Evolutionary conservation across 2,113 vertebrate species (phyloP), one percentile per base, ranked within the genome.

Genomic region (Seriola aureovittata): DNA sequence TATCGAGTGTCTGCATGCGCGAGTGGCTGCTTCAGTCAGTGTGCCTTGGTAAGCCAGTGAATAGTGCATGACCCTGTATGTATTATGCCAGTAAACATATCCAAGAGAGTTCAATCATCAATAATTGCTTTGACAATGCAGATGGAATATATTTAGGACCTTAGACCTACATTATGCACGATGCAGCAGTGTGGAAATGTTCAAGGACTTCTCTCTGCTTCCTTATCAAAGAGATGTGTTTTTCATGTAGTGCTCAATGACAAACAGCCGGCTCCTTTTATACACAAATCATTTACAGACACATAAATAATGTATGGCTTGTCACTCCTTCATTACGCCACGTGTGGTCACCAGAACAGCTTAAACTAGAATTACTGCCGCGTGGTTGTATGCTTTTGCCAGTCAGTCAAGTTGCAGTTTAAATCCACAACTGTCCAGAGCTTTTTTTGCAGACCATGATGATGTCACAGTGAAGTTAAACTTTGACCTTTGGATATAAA

Each of bases 11-110:
- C 29, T 68, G 8, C 34, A 29, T 52, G 75, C 34, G 14, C 21
- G 21, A 73, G 6, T 13, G 54, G 23, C 25, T 79, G 57, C 32
- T 44, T 57, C 50, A 19, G 8, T 44, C 60, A n/a, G 25, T 65
- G 82, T 63, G 57, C 71, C 60, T 78, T 29, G 1, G 72, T 59
- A 46, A 71, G 57, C 52, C 48, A 55, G 52, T 79, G 48, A 89
- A 84, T 68, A 75, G 68, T 75, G 59, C 71, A 80, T 74, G 62
- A 76, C 71, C 69, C 46, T n/a, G 71, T 67, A 57, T 71, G 73
- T 81, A 71, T 75, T 84, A 86, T 74, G 83, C 78, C 69, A 75
- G 78, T 58, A 86, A 81, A 86, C 68, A 81, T 17, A 77, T 74
- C 58, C 67, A 55, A 74, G 67, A 78, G 38, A 80, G 68, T 77